phyloP scores from a whole-genome alignment of 2,797 vertebrate genomes.

The Orestias chungarensis region DNA sequence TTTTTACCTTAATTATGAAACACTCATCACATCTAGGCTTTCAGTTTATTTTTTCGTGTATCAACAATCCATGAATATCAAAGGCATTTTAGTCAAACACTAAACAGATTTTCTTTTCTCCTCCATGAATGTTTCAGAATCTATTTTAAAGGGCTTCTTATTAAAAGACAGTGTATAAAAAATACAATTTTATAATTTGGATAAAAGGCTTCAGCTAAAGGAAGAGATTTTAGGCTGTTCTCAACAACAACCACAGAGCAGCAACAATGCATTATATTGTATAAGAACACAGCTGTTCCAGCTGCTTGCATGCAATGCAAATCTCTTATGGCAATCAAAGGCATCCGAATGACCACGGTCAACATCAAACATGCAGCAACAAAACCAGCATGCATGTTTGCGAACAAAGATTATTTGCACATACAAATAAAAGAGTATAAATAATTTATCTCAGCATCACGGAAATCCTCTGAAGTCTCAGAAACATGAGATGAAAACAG shows the following conservation, averaged over 20 bases:
- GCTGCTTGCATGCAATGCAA: slow-evolving; percentile 63
- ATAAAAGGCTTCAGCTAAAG: slow-evolving; percentile 59
- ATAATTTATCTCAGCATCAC: slow-evolving; percentile 5
- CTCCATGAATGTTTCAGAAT: slow-evolving; percentile 38
- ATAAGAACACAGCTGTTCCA: slow-evolving; percentile 18
- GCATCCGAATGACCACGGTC: slow-evolving; percentile 47
- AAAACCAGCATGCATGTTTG: slow-evolving; percentile 54
- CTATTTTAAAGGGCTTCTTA: slow-evolving; percentile 40
- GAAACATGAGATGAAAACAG: slow-evolving; percentile 2
- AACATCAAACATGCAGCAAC: slow-evolving; percentile 51
- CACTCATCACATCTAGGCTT: background rate
- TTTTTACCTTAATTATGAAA: background rate
- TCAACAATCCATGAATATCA: slow-evolving; percentile 39
- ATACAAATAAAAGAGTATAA: background rate
- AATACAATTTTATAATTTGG: slow-evolving; percentile 56
- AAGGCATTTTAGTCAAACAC: slow-evolving; percentile 72
- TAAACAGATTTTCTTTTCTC: slow-evolving; percentile 35
- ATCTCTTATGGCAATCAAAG: slow-evolving; percentile 70
- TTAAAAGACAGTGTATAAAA: slow-evolving; percentile 63
- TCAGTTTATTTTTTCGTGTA: background rate
- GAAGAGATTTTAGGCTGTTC: slow-evolving; percentile 55
- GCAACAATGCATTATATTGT: slow-evolving; percentile 33
- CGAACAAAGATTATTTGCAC: slow-evolving; percentile 26
- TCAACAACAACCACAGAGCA: slow-evolving; percentile 30
- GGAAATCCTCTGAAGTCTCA: slow-evolving; percentile 14